A percentile compares a stretch with the other conserved stretches of the same genome.
These are phyloP conservation scores for Drosophila neutralis DNA, from an alignment of 2,888 invertebrate species.

Conservation along the genomic window DNA sequence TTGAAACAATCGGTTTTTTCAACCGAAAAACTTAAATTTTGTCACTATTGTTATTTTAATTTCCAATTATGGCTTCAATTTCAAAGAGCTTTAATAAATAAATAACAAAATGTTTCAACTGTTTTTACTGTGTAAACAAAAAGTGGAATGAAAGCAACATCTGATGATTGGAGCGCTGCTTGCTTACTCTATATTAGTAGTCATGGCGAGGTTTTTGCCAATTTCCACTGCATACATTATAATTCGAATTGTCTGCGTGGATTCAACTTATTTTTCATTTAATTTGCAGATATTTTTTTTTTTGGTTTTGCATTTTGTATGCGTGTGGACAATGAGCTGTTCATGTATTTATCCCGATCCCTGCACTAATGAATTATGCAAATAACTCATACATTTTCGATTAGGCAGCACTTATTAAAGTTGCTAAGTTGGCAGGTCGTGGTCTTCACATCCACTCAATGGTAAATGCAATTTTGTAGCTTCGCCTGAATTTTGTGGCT, in stretches of 20 bases:
- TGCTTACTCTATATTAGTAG: not conserved
- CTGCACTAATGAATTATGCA: conserved; percentile 61
- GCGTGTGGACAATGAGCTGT: not conserved
- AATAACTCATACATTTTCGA: conserved; percentile 70
- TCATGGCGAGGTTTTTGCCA: conserved; percentile 10
- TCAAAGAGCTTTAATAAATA: not conserved
- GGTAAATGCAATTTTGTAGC: conserved; percentile 50
- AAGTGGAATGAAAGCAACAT: not conserved
- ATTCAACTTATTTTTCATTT: conserved; percentile 44
- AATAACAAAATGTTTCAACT: not conserved
- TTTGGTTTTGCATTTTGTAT: not conserved
- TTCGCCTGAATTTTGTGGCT: conserved; percentile 30
- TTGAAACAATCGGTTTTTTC: not conserved
- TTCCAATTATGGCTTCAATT: not conserved
- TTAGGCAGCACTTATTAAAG: conserved; percentile 61
- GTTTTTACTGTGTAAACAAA: conserved; percentile 2
- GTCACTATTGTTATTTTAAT: not conserved
- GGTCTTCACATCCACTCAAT: conserved; percentile 14
- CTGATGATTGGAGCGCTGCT: not conserved
- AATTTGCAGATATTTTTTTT: conserved; percentile 31
- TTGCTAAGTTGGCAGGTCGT: conserved; percentile 21
- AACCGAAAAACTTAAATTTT: not conserved
- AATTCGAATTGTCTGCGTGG: conserved; percentile 20
- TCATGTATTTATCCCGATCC: conserved; percentile 9
- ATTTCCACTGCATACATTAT: conserved; percentile 6